Evolutionary conservation across 2,888 invertebrate genomes (phyloP), one percentile per base, ranked within the genome.

Genomic region (Andrena minutula): DNA sequence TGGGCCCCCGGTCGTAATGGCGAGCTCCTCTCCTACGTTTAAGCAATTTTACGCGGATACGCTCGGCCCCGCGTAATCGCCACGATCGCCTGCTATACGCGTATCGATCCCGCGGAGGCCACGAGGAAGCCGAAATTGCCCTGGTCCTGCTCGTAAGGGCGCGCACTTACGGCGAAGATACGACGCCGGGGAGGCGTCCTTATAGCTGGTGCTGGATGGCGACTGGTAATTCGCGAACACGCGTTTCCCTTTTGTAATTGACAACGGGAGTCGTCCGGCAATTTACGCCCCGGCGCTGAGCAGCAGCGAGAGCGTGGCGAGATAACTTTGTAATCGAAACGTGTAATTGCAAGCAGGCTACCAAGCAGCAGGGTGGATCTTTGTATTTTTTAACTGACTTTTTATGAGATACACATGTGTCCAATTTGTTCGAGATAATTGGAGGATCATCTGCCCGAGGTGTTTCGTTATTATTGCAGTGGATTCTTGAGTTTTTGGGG

Each of bases 41-140:
- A 75, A 83, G 87, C 79, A 83, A 82, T 80, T 84, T 89, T 85
- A 88, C 83, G 83, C 78, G 86, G 56, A 84, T 84, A 81, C 76
- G 69, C 78, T 71, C 69, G 60, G 56, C 23, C 61, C 61, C 65
- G 77, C 65, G 77, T 85, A 88, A 88, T 88, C 78, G 78, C 28
- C 71, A 41, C 74, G 82, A 79, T 86, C 79, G 81, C 70, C 41
- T 2, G 51, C 60, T 35, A 51, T 60, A 23, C 23, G 78, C 64
- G 78, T 49, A 75, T 75, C 83, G 72, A 78, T 79, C 69, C 56
- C 65, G 75, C 41, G 68, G 26, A 26, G 8, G 20, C 58, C 64
- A 16, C 26, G 28, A 26, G 26, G 32, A 75, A 26, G 10, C 56
- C 69, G 60, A 79, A 79, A 77, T 79, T 77, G 53, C 70, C 51